Evolutionary conservation across 1,140 invertebrate species (phyloP), one percentile per base, ranked within the genome.

Genomic region (Manduca sexta): DNA sequence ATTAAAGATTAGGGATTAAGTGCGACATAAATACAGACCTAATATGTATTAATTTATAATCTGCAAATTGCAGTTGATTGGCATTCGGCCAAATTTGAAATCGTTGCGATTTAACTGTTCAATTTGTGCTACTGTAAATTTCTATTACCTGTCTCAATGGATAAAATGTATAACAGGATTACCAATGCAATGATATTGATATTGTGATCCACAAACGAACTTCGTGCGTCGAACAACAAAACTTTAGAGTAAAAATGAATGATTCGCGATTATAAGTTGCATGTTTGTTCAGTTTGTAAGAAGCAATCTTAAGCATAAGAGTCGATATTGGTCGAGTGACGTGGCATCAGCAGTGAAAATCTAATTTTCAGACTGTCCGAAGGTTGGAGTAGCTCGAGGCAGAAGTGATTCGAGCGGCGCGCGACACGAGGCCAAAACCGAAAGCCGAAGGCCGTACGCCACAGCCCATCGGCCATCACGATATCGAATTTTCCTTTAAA

Each of bases 401-500:
- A 17, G 52, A 41, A 46, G 37, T 44, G 38, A 53, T 47, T 53
- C 34, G 29, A 46, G 43, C 45, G 50, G 38, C 39, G 47, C 38
- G 18, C 33, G 47, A 21, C 38, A 12, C 18, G 38, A 17, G 38
- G 38, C 16, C 21, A 26, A 26, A 26, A 26, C 8, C 8, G 4
- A 26, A 26, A 26, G 4, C 4, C 21, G 21, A 26, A n/a, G n/a
- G 21, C 21, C 21, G 4, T 3, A 8, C 21, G 4, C 21, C 16
- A 11, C 38, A 17, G 38, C 16, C 15, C 38, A 40, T 16, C 38
- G 15, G 38, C 38, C 38, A 40, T 40, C 33, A 50, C 26, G 31
- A 64, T 77, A 72, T 70, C 65, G 57, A 61, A 70, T 76, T 79
- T 63, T 68, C 49, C 60, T 66, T 56, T 64, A 71, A 74, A 60